Percentiles rank a stretch among this genome's conserved stretches.
These are phyloP conservation scores for Diarsia mendica DNA, from an alignment of 2,888 invertebrate genomes.

Conservation along the genomic window DNA sequence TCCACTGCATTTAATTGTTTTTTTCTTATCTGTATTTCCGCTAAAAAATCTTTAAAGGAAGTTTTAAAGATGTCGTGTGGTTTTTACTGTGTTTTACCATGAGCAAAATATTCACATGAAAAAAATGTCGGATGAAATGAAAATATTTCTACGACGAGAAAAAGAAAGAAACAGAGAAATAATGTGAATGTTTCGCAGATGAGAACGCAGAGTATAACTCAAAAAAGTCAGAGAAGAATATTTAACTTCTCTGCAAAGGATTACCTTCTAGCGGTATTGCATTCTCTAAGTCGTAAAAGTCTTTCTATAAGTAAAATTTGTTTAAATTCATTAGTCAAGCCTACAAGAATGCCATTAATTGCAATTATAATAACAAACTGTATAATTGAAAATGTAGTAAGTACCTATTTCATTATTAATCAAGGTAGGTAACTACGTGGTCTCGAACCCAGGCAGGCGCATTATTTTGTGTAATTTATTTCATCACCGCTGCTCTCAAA, in stretches of 20 bases:
- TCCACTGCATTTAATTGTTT: not conserved
- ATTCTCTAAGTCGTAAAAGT: constrained; percentile 7
- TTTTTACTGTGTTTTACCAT: not conserved
- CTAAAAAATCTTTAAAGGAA: not conserved
- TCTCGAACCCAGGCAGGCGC: too few species aligned
- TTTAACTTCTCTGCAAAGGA: not conserved
- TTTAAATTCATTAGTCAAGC: not conserved
- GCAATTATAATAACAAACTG: not conserved
- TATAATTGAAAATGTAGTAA: not conserved
- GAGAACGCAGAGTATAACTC: not conserved
- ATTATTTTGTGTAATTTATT: too few species aligned
- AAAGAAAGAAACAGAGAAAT: not conserved
- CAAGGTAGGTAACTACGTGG: too few species aligned
- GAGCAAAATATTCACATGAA: not conserved
- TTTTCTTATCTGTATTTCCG: not conserved
- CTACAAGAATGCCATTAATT: not conserved
- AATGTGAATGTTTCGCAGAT: not conserved
- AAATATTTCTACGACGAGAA: not conserved
- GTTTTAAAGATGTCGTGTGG: not conserved
- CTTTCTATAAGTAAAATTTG: too few species aligned
- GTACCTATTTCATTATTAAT: too few species aligned
- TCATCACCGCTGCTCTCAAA: too few species aligned
- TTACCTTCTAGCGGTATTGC: not conserved
- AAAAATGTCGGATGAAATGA: not conserved
- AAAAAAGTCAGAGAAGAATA: not conserved